Conservation (phyloP, 2,113 vertebrate genomes). For the Pycnonotus jocosus region DNA sequence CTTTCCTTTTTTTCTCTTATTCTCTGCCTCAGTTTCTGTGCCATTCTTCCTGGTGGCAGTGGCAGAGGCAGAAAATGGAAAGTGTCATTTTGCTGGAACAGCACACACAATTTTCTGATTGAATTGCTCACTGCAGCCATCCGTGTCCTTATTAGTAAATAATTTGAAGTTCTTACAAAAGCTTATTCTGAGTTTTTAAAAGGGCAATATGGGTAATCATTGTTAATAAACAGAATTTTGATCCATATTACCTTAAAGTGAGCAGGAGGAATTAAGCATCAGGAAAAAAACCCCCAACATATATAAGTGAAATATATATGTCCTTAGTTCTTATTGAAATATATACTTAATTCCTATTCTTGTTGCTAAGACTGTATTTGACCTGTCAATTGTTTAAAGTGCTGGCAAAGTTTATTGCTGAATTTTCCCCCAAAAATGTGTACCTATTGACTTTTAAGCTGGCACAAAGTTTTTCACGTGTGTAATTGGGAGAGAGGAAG, state of each 20-base stretch:
- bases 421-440: neutral
- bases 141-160: neutral
- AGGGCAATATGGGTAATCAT: neutral
- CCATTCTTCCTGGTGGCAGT: neutral
- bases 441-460: neutral
- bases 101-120: neutral
- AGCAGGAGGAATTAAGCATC: neutral
- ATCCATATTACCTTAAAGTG: neutral
- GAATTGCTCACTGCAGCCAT: neutral
- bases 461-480: neutral
- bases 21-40: neutral
- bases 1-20: neutral
- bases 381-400: slow-evolving; percentile 4
- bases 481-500: neutral
- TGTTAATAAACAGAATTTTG: neutral
- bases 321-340: neutral
- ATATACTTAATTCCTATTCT: neutral
- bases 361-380: neutral
- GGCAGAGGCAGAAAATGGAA: slow-evolving; percentile 20
- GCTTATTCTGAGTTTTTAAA: neutral
- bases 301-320: neutral
- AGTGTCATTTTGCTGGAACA: neutral
- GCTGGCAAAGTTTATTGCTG: neutral
- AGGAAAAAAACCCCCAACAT: accelerated
- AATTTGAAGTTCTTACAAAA: neutral